Evolutionary conservation across 2,113 vertebrate genomes (phyloP), one percentile per base, ranked within the genome.

Genomic region (Boleophthalmus pectinirostris): DNA sequence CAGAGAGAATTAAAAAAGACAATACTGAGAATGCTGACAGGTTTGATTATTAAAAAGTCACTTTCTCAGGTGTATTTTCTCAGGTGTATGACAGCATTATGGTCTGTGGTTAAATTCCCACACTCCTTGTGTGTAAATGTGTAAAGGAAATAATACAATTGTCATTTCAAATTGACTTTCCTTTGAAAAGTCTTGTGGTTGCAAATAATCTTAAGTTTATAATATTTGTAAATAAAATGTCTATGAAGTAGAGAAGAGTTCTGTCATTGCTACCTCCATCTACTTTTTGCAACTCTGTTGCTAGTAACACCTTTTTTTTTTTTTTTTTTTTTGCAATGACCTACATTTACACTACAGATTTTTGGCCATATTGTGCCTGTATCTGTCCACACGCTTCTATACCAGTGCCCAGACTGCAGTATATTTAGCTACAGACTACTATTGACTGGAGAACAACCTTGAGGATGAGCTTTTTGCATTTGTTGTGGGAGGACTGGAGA

Each of bases 381-480:
- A 33, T 63, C 29, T 6, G 16, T 63, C 25, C 25, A 63, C 25
- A 33, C 9, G 16, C 29, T 35, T 33, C 15, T 16, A 73, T 60
- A 84, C 78, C 68, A 9, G 68, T 70, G 77, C 86, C 68, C 61
- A 87, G 82, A 89, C 78, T 53, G 38, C 3, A 35, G 87, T 89
- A 90, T 90, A 91, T 93, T 91, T 89, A 91, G 90, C 47, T 58
- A 15, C 89, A 88, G 82, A 89, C 86, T 86, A 85, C 85, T 87
- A 78, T 81, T 83, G 91, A 91, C 87, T 85, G 81, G 68, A 85
- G 82, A 72, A 80, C 77, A 82, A 74, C 84, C 73, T 88, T 74
- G 66, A 76, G 82, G 81, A 82, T 78, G 14, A 38, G 43, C 75
- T 84, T 80, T 68, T 74, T 84, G 83, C 79, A 72, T 86, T n/a